Evolutionary conservation across 92 coral and sea anemone genomes (phyloP).

Genomic region (Porites evermanni): DNA sequence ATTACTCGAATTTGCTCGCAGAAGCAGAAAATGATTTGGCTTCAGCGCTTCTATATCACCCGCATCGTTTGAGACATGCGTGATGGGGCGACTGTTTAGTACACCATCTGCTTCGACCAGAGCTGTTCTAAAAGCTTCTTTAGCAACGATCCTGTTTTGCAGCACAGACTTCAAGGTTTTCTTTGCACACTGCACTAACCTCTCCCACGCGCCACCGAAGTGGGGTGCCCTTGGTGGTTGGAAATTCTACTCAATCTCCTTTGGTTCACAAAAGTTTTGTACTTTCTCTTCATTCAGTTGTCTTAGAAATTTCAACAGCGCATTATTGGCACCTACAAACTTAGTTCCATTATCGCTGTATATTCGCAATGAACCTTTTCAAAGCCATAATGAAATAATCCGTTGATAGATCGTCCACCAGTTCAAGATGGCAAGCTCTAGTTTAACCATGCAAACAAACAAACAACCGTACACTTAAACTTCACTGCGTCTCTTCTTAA

Average conservation of each 20-base stretch:
- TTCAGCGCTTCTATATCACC: conserved; percentile 20
- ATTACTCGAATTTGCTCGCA: conserved; percentile 5
- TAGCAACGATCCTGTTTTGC: not conserved
- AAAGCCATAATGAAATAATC: conserved; percentile 8
- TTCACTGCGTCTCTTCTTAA: conserved; percentile 19
- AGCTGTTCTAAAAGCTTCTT: not conserved
- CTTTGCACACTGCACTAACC: too few relatives aligned
- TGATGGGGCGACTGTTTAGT: conserved; percentile 31
- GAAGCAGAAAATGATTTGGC: conserved; percentile 22
- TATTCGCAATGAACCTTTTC: conserved; percentile 22
- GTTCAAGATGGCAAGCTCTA: too few relatives aligned
- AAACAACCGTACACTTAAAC: conserved; percentile 21
- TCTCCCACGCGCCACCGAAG: too few relatives aligned
- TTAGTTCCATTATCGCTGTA: not conserved
- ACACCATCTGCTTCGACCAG: conserved; percentile 35
- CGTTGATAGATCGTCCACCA: conserved; percentile 15
- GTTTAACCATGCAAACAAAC: conserved; percentile 8
- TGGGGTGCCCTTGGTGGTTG: conserved; percentile 5
- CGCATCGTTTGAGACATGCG: conserved; percentile 34
- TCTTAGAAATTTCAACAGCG: not conserved
- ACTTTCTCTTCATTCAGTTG: too few relatives aligned
- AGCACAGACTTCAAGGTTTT: too few relatives aligned
- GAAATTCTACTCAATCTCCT: conserved; percentile 4
- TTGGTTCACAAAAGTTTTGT: conserved; percentile 4
- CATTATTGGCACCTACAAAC: not conserved